Base-by-base conservation (phyloP, 1,140 invertebrate species). In the Meloidogyne floridensis region DNA sequence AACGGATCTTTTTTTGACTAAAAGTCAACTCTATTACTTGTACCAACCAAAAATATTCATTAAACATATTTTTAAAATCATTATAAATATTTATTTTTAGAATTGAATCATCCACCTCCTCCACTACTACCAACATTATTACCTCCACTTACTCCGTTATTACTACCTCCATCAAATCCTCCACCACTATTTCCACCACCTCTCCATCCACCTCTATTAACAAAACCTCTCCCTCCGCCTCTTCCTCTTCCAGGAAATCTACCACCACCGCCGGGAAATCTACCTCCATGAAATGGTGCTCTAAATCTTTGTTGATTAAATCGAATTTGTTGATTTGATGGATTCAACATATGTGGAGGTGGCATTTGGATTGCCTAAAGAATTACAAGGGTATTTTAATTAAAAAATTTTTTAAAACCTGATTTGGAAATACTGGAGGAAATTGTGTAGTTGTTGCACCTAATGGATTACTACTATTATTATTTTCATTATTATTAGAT, bases 241-340 rank as follows among this genome's bases (percentile, higher is more conserved):
- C 80, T n/a, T 3, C 77, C n/a, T 15, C 71, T 18, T 78, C 77
- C 80, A 18, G 56, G 76, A 18, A 56, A 77, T 43, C 70, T 51
- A 7, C 32, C 7, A 18, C 74, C 18, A 43, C 71, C 47, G 56
- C 56, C 20, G 13, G 7, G 11, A 59, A 32, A n/a, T 5, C 9
- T 56, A 54, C 75, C 51, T 8, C 72, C 32, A 76, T n/a, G 54
- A 59, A 43, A 59, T 72, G 70, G 53, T 42, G 70, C 5, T 18
- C 76, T 75, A 53, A 42, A 42, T 42, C 53, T 56, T 32, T 51
- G 53, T 42, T 6, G 32, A 53, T 72, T 72, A 53, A 54, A 47
- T 18, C 43, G 53, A 74, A 47, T 53, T 6, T 10, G 53, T 72
- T 42, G 32, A 42, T 59, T 53, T 7, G 42, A 20, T 56, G 8